phyloP scores from a whole-genome alignment of 2,888 invertebrate species.

The Eumacrocentrus americanus region DNA sequence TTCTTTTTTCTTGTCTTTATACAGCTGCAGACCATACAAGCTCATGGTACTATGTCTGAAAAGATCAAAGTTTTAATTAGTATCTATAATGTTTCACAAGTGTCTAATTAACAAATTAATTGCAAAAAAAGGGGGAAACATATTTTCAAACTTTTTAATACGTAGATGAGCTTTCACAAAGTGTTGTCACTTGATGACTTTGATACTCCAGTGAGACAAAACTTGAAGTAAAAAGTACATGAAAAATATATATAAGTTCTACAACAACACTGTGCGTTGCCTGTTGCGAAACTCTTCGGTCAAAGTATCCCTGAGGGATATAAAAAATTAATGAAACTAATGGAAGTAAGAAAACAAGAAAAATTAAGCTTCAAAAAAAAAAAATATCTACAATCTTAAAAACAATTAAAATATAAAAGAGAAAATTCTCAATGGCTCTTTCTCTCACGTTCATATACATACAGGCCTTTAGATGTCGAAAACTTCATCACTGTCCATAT shows the following conservation, averaged over 20 bases:
- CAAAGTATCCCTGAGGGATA: too few relatives aligned
- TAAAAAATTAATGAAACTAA: neutral
- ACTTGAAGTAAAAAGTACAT: neutral
- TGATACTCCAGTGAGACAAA: neutral
- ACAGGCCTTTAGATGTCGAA: neutral
- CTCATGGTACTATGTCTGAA: too few relatives aligned
- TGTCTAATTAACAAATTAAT: neutral
- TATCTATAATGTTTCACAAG: neutral
- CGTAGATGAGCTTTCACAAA: too few relatives aligned
- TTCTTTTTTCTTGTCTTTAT: too few relatives aligned
- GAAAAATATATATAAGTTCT: neutral
- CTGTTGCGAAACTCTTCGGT: too few relatives aligned
- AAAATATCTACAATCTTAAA: neutral
- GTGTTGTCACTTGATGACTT: too few relatives aligned
- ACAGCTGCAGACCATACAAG: too few relatives aligned
- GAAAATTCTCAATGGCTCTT: too few relatives aligned
- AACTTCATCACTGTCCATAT: conserved; percentile 1
- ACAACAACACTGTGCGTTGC: too few relatives aligned
- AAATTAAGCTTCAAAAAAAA: neutral
- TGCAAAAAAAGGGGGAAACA: too few relatives aligned
- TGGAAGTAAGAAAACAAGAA: neutral
- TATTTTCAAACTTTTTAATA: neutral
- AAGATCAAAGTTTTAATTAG: neutral
- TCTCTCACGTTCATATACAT: neutral
- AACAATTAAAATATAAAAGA: neutral